These are phyloP conservation scores for Mus spretus DNA, from an alignment of 2,797 vertebrate species.

Conservation along the genomic window DNA sequence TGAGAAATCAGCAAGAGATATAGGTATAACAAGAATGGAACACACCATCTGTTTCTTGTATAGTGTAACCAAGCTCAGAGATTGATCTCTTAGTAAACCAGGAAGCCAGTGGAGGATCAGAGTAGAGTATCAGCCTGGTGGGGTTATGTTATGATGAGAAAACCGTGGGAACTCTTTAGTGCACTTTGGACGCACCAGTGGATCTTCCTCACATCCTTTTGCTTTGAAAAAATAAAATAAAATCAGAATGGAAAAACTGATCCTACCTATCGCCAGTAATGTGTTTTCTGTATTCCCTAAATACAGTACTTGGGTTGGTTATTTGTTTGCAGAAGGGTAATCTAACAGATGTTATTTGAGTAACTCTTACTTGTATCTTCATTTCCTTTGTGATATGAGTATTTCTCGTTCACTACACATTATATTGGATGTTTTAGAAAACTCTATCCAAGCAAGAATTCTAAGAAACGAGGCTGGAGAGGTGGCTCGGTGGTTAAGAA, in stretches of 20 bases:
- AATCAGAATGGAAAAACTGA: not conserved
- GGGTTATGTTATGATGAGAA: not conserved
- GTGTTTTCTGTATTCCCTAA: not conserved
- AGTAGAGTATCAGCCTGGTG: accelerated
- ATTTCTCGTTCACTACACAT: not conserved
- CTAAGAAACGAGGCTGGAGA: not conserved
- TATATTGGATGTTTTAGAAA: not conserved
- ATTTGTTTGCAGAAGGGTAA: not conserved
- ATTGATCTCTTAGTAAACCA: not conserved
- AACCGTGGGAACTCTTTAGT: not conserved
- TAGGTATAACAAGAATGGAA: not conserved
- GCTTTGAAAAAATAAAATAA: not conserved
- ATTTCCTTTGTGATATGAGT: not conserved
- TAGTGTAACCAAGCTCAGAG: not conserved
- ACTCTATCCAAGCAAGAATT: not conserved
- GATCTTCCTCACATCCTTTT: not conserved
- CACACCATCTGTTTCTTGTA: not conserved
- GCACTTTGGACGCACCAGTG: not conserved
- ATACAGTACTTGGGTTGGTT: not conserved
- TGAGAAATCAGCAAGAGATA: no score
- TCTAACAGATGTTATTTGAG: not conserved
- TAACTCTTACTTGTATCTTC: not conserved
- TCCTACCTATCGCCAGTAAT: not conserved
- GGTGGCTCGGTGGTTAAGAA: not conserved
- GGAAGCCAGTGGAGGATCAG: not conserved